Evolutionary conservation across 1,140 invertebrate genomes (phyloP).

Genomic region (Drosophila watanabei): DNA sequence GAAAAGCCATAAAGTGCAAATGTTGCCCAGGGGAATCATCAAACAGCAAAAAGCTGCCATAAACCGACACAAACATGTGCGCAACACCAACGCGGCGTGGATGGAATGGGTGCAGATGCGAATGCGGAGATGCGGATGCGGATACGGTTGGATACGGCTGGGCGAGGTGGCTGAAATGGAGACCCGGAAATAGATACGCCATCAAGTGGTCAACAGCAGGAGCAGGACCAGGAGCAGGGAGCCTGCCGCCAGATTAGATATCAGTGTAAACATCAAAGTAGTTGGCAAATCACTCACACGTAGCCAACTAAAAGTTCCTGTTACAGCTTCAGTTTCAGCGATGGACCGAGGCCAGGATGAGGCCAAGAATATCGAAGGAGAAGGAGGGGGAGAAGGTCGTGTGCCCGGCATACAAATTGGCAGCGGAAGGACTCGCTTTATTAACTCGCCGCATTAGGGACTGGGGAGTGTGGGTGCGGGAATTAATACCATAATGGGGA

Average conservation of each 20-base stretch:
- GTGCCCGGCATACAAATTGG: slow-evolving; percentile 48
- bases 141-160: neutral
- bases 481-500: slow-evolving; percentile 39
- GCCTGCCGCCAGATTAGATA: slow-evolving; percentile 57
- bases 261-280: slow-evolving; percentile 69
- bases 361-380: neutral
- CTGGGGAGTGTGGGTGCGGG: neutral
- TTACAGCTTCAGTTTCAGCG: slow-evolving; percentile 3
- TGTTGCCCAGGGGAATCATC: slow-evolving; percentile 76
- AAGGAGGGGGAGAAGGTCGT: neutral
- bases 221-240: neutral
- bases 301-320: slow-evolving; percentile 53
- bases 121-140: neutral
- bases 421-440: slow-evolving; percentile 19
- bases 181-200: slow-evolving; percentile 68
- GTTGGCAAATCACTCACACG: slow-evolving; percentile 69
- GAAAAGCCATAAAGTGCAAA: slow-evolving; percentile 80
- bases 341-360: neutral
- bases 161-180: slow-evolving; percentile 8
- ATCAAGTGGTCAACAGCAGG: slow-evolving; percentile 68
- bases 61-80: slow-evolving; percentile 74
- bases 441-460: slow-evolving; percentile 12
- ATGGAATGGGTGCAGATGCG: neutral
- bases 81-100: slow-evolving; percentile 41
- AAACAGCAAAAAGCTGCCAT: slow-evolving; percentile 78